Percentiles rank a stretch among this genome's conserved stretches.
Conservation (phyloP, 1,140 invertebrate genomes). For the Oreohelix idahoensis region DNA sequence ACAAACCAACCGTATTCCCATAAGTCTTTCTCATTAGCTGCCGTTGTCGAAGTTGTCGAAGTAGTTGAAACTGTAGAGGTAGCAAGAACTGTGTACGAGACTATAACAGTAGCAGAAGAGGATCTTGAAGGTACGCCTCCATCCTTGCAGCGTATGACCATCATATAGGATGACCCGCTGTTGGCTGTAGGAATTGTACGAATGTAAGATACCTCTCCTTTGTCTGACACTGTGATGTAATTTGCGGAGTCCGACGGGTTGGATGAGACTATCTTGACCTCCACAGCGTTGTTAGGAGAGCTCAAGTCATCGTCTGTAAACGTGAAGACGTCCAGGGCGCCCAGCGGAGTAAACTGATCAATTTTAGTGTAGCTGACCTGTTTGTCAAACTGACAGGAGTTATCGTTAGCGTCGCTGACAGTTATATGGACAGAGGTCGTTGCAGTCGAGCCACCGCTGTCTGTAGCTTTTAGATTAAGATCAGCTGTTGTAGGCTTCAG, state of each 20-base stretch:
- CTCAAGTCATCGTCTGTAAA: neutral
- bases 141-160: constrained; percentile 39
- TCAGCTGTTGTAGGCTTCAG: neutral
- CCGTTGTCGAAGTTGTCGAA: constrained; percentile 35
- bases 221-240: neutral
- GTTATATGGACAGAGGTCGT: neutral
- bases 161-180: constrained; percentile 28
- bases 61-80: constrained; percentile 23
- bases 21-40: constrained; percentile 17
- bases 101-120: constrained; percentile 32
- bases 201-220: neutral
- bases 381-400: neutral
- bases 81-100: constrained; percentile 34
- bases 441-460: neutral
- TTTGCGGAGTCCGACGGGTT: neutral
- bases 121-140: constrained; percentile 29
- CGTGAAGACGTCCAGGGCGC: neutral
- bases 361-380: neutral
- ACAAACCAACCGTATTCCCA: constrained; percentile 12
- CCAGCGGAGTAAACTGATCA: neutral
- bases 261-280: neutral
- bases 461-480: neutral
- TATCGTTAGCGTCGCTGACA: constrained; percentile 7
- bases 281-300: constrained; percentile 13
- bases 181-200: constrained; percentile 27